Base-by-base conservation (phyloP, 1,140 invertebrate species). In the Epicauta chinensis region DNA sequence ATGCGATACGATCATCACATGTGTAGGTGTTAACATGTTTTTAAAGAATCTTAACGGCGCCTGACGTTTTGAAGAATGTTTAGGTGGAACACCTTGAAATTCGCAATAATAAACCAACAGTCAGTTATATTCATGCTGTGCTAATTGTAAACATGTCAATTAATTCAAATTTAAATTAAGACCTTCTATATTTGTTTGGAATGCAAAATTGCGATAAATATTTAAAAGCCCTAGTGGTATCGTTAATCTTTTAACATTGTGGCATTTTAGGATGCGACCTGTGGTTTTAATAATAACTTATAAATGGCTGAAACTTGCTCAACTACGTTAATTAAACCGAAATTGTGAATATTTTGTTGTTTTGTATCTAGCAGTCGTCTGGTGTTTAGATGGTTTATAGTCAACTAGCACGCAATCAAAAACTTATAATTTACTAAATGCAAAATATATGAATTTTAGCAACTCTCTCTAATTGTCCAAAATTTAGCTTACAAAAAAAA, bases 321-420 rank as follows among this genome's bases (percentile, higher is more conserved):
- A 7, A 30, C 41, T 7, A 13, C 34, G 45, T 47, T 47, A 47
- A 47, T 47, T 47, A 47, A 47, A 47, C 45, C 16, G 35, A 47
- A 47, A 47, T 47, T 47, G 45, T 47, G 45, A 37, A 47, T 47
- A 47, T 47, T 46, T 47, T 34, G 23, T 23, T 23, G 23, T 23
- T 23, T n/a, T 23, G 7, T 23, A 5, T 23, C 45, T 47, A 29
- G 16, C 45, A 47, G 45, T 38, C 15, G 36, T 37, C 45, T 47
- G 16, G 29, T 47, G 45, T 17, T 35, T 37, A 13, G 11, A 37
- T 47, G 23, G 23, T 23, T 5, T 37, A 47, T 47, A 37, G 45
- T 37, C 36, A 47, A 37, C 45, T 34, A 13, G 35, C 45, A 47
- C 45, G 45, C 45, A 36, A 47, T 37, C 30, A 23, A 23, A 23